phyloP scores from a whole-genome alignment of 2,888 invertebrate species.

The Ophion ellenae region DNA sequence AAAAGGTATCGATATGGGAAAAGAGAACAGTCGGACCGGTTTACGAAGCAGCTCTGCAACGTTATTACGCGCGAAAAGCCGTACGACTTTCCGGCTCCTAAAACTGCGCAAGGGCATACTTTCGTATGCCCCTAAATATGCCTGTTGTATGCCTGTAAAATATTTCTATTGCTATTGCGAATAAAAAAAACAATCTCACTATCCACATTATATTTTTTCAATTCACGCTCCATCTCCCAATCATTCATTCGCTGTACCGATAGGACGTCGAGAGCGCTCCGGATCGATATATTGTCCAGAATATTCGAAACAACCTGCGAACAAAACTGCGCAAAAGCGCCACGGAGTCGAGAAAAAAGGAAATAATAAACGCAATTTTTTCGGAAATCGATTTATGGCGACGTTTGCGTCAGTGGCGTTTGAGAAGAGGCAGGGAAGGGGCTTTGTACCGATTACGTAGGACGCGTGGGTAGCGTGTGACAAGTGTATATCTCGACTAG shows the following conservation, averaged over 20 bases:
- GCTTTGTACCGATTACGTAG: background rate
- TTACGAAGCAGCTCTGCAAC: slow-evolving; percentile 90
- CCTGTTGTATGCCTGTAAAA: background rate
- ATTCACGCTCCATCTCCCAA: background rate
- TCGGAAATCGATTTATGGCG: slow-evolving; percentile 32
- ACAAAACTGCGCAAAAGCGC: background rate
- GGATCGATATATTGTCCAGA: background rate
- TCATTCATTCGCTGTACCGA: background rate
- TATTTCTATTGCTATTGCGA: background rate
- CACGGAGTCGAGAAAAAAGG: background rate
- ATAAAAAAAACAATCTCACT: no score
- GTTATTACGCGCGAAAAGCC: slow-evolving; percentile 91
- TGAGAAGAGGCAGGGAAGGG: no score
- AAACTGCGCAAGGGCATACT: background rate
- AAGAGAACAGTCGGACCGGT: slow-evolving; percentile 92
- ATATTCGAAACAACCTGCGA: background rate
- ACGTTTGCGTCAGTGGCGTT: slow-evolving; percentile 34
- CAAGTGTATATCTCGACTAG: no score
- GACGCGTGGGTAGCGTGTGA: no score
- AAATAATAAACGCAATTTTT: background rate
- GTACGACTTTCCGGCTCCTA: slow-evolving; percentile 80
- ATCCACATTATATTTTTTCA: no score
- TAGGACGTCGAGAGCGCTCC: background rate
- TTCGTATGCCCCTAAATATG: background rate
- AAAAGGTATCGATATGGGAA: slow-evolving; percentile 90